Conservation (phyloP, 1,140 invertebrate species). For the Sipha flava region DNA sequence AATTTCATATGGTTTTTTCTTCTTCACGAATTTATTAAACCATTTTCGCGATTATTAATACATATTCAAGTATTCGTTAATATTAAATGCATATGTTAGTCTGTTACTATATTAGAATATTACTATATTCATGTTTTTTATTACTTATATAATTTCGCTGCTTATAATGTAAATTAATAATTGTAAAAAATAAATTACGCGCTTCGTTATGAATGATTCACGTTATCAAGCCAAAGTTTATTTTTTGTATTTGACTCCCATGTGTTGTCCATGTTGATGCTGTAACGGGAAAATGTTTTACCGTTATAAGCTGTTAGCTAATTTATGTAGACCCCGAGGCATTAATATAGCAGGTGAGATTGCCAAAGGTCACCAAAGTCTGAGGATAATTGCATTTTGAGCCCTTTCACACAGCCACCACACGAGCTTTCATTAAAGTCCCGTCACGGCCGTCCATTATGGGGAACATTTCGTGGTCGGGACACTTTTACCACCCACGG, state of each 20-base stretch:
- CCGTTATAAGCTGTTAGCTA: not conserved
- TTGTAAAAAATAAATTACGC: too few relatives aligned
- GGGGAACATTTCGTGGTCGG: not conserved
- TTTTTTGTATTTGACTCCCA: not conserved
- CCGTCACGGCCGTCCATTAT: constrained; percentile 20
- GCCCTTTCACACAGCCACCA: not conserved
- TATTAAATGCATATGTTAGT: too few relatives aligned
- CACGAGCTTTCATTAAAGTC: constrained; percentile 26
- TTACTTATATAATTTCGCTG: too few relatives aligned
- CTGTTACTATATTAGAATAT: too few relatives aligned
- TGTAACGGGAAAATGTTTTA: not conserved
- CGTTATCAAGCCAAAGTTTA: too few relatives aligned
- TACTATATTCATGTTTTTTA: too few relatives aligned
- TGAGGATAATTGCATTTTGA: constrained; percentile 25
- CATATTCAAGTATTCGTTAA: too few relatives aligned
- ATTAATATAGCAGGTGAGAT: constrained; percentile 28
- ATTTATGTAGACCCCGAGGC: constrained; percentile 22
- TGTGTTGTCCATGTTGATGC: not conserved
- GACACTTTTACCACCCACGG: constrained; percentile 17
- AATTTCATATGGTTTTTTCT: too few relatives aligned
- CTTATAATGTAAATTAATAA: too few relatives aligned
- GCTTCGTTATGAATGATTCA: too few relatives aligned
- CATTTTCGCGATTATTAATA: too few relatives aligned
- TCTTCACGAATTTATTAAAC: too few relatives aligned
- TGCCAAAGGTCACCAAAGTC: constrained; percentile 21